Percentiles rank a stretch among this genome's conserved stretches.
Conservation (phyloP, 2,888 invertebrate species). For the Eucriotettix oculatus region DNA sequence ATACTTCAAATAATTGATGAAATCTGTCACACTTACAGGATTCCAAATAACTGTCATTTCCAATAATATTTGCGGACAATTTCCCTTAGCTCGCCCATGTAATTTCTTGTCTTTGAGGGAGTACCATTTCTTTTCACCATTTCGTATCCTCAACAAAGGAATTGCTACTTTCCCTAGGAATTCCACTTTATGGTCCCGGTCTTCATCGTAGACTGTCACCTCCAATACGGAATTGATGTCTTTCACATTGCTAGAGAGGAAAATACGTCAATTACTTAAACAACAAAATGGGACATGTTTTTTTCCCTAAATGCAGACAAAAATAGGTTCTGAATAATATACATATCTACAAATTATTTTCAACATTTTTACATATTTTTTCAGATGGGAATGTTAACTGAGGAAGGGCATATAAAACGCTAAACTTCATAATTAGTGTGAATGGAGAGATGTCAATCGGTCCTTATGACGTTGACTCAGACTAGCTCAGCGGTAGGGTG, state of each 20-base stretch:
- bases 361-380: too few relatives aligned
- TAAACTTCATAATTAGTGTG: too few relatives aligned
- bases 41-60: conserved; percentile 91
- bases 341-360: too few relatives aligned
- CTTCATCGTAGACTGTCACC: conserved; percentile 93
- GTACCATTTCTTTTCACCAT: conserved; percentile 90
- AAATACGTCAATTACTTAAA: not conserved
- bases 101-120: conserved; percentile 92
- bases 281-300: too few relatives aligned
- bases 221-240: conserved; percentile 91
- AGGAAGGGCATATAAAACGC: too few relatives aligned
- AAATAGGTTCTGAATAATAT: too few relatives aligned
- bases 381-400: too few relatives aligned
- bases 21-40: conserved; percentile 38
- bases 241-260: conserved; percentile 58
- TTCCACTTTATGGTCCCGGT: conserved; percentile 93
- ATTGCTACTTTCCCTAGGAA: conserved; percentile 87
- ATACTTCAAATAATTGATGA: too few relatives aligned
- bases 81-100: conserved; percentile 77
- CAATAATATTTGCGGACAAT: conserved; percentile 71
- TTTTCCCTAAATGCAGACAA: too few relatives aligned
- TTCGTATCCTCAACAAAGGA: conserved; percentile 69
- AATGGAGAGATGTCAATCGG: too few relatives aligned
- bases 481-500: too few relatives aligned
- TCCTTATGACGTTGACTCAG: too few relatives aligned